Evolutionary conservation across 2,888 invertebrate genomes (phyloP), one percentile per base, ranked within the genome.

Genomic region (Conops quadrifasciatus): DNA sequence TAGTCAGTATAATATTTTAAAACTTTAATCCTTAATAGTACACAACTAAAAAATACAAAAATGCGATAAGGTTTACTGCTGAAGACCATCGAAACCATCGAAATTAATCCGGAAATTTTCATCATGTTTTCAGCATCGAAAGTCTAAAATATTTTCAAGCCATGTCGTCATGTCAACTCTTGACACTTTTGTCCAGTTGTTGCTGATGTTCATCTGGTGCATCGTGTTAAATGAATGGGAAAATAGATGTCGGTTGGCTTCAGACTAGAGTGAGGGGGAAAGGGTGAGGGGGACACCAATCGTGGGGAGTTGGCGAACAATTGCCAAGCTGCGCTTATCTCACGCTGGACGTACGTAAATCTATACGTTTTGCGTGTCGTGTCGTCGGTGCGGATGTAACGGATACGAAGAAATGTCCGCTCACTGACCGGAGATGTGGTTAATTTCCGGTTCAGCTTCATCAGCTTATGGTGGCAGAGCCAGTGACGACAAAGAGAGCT

Each of bases 371-470:
- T 51, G 36, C 43, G 49, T 71, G 7, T 36, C 58, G 15, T 64
- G 13, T 30, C 26, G 60, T 43, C 26, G 13, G 7, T 53, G 74
- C 77, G 78, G 78, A 77, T 75, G 71, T 71, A 70, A 73, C 74
- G 71, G 28, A 70, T 60, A 70, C 63, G 53, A 81, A 84, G 85
- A 84, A 81, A 81, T 85, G 84, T 84, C 84, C 84, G 84, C 83
- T 83, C 80, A 81, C 79, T 81, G 80, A 81, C 84, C 83, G 85
- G 84, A 84, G 84, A 84, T 84, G 81, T 79, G 81, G 80, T 85
- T 83, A 81, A 83, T 83, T 82, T 83, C 83, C 83, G 82, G 69
- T 75, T 77, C 72, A 15, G 19, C 49, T 51, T 60, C 45, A 26
- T 16, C 15, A 24, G 13, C 26, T 36, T 4, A 36, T 7, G 36